Evolutionary conservation across 2,797 vertebrate genomes (phyloP).

Genomic region (Micrastur ruficollis): DNA sequence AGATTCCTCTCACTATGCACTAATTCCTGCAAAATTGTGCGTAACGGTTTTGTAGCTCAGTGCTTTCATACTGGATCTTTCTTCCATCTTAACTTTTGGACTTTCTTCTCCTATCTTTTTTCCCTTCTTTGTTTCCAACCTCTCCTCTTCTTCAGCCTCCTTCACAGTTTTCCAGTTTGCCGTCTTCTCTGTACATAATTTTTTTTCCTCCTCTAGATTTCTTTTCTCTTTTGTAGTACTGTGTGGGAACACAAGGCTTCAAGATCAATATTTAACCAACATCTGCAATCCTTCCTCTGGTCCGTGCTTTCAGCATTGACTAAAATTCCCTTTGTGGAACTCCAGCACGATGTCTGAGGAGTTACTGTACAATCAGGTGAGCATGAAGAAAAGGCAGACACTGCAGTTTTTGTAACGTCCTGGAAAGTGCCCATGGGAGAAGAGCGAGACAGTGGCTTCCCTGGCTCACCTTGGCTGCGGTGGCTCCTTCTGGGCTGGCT

Average conservation of each 20-base stretch:
- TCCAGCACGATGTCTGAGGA: background rate
- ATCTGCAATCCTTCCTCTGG: background rate
- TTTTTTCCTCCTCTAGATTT: background rate
- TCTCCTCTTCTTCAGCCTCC: background rate
- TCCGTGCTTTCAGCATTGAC: background rate
- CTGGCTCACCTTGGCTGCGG: background rate
- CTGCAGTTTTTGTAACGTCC: background rate
- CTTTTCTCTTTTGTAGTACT: background rate
- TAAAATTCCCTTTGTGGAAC: background rate
- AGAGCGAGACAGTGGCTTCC: background rate
- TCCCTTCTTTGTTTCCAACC: background rate
- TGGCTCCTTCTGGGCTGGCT: background rate
- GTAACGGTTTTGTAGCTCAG: background rate
- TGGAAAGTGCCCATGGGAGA: accelerated
- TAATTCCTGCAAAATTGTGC: background rate
- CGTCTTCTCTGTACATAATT: background rate
- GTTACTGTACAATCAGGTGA: background rate
- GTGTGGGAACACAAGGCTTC: background rate
- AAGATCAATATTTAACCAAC: background rate
- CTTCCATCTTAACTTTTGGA: background rate
- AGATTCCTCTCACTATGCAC: background rate
- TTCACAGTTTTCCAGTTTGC: background rate
- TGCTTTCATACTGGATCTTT: background rate
- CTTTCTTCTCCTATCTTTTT: background rate
- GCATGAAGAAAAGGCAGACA: background rate